Base-by-base conservation (phyloP, 2,113 vertebrate genomes). In the Mesembrinibis cayennensis region DNA sequence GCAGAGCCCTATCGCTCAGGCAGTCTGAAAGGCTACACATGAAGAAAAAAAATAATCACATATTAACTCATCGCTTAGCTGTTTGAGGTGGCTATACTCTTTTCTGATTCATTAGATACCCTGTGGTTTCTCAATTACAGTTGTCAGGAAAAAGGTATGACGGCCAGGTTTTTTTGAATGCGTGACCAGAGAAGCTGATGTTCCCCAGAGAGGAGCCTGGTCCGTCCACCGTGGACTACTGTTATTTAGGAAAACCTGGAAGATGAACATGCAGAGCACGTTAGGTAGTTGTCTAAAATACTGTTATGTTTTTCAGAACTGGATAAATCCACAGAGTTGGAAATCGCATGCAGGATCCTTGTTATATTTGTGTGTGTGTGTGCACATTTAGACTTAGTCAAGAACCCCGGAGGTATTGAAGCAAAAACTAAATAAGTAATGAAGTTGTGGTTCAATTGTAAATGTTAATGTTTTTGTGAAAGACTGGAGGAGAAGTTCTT, bases 81-180 rank as follows among this genome's bases (percentile, higher is more conserved):
- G 82, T 29, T 22, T 58, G 65, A 84, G 53, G 40, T 91, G 69
- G 36, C 59, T 81, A 2, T 63, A 45, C 52, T 63, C 11, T 73
- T 78, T 73, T 82, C 69, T 87, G 65, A 69, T 84, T 89, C 49
- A 21, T 72, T 81, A 81, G 61, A 78, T 81, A 65, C 20, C 34
- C 53, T 85, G 30, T 92, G 84, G 70, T 94, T 96, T 95, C 91
- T 96, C 84, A 70, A 52, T 95, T 96, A 79, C 9, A 38, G 36
- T 61, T 74, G 77, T 91, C 89, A 90, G 73, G 44, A 82, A 53
- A 91, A 81, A 84, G 32, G 66, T 79, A 67, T 82, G 61, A 92
- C 89, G 87, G 49, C n/a, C 27, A 47, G 5, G 0, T 38, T 77
- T 80, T 91, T 82, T 44, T 7, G 23, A 38, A 44, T 66, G 30